phyloP scores from a whole-genome alignment of 1,140 invertebrate species.

The Lineus longissimus region DNA sequence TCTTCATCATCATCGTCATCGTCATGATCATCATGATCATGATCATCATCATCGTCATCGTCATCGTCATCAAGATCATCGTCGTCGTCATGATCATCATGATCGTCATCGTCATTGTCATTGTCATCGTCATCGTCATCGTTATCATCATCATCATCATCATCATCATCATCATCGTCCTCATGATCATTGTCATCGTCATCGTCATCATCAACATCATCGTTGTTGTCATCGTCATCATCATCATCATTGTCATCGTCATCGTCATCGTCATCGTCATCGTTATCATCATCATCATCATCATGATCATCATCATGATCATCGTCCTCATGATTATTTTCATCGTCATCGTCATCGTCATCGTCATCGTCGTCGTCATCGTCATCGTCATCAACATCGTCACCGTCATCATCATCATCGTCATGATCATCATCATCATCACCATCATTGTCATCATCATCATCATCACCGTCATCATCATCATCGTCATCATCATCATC shows the following conservation, averaged over 20 bases:
- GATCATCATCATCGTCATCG: too few relatives aligned
- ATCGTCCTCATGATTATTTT: background rate
- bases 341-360: background rate
- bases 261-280: slow-evolving; percentile 3
- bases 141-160: slow-evolving; percentile 5
- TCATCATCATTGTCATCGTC: background rate
- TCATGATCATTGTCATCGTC: slow-evolving; percentile 11
- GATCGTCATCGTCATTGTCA: slow-evolving; percentile 10
- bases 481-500: slow-evolving; percentile 11
- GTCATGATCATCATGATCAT: too few relatives aligned
- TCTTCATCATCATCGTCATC: slow-evolving; percentile 9
- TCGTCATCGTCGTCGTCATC: background rate
- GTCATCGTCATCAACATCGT: too few relatives aligned
- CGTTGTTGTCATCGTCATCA: too few relatives aligned
- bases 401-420: too few relatives aligned
- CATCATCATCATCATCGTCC: slow-evolving; percentile 5
- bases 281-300: too few relatives aligned
- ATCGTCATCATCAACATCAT: too few relatives aligned
- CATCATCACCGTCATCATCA: slow-evolving; percentile 10
- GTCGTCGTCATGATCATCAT: too few relatives aligned
- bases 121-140: slow-evolving; percentile 9
- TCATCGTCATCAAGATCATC: too few relatives aligned
- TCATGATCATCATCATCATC: too few relatives aligned
- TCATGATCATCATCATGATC: background rate
- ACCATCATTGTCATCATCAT: background rate